Conservation (phyloP, 2,797 vertebrate species). For the Argentina silus region DNA sequence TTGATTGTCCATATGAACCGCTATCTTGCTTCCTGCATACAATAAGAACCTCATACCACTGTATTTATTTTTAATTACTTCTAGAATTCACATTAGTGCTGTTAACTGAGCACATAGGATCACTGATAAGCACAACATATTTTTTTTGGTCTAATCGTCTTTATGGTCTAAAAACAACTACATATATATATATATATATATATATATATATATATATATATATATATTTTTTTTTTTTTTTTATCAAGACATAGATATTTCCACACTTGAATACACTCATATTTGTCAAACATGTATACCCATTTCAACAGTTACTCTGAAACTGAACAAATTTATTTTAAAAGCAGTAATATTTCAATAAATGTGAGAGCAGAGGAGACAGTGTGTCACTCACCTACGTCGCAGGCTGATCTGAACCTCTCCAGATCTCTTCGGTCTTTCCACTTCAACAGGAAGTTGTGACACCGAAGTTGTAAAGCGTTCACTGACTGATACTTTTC, state of each 20-base stretch:
- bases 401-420: slow-evolving; percentile 45
- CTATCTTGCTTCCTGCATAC: not conserved
- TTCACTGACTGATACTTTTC: slow-evolving; percentile 51
- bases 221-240: too few species aligned
- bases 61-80: too few species aligned
- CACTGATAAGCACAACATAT: too few species aligned
- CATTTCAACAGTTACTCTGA: not conserved
- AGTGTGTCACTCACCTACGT: slow-evolving; percentile 66
- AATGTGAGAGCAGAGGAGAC: slow-evolving; percentile 20
- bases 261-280: not conserved
- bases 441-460: slow-evolving; percentile 78
- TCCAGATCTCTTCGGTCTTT: slow-evolving; percentile 55
- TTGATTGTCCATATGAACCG: not conserved
- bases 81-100: too few species aligned
- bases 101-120: too few species aligned
- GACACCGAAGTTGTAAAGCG: slow-evolving; percentile 61
- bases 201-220: too few species aligned
- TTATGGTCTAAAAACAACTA: too few species aligned
- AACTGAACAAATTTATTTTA: not conserved
- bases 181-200: too few species aligned
- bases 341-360: not conserved
- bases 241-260: not conserved
- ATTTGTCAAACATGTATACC: not conserved
- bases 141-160: too few species aligned
- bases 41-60: not conserved